Conservation (phyloP, 2,888 invertebrate genomes). For the Petrolisthes cinctipes region DNA sequence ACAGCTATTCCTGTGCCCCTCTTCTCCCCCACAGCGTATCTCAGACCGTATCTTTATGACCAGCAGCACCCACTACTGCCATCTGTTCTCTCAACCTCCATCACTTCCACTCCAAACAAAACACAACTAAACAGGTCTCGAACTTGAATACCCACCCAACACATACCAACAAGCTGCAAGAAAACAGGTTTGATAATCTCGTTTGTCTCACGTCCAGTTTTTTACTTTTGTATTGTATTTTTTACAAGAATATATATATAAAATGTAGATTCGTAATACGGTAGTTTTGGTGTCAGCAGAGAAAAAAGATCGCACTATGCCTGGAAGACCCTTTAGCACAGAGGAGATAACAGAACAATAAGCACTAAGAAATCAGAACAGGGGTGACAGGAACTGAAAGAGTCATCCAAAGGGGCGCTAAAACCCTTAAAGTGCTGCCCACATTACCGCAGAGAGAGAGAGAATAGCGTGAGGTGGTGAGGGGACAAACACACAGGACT, state of each 20-base stretch:
- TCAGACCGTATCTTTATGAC: conserved; percentile 34
- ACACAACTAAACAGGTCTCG: no score
- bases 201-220: no score
- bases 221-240: no score
- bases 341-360: neutral
- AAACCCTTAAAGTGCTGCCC: no score
- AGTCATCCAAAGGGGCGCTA: no score
- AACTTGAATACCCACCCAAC: neutral
- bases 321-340: neutral
- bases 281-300: no score
- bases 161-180: neutral
- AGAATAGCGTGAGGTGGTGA: neutral
- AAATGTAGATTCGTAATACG: no score
- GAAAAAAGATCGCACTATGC: no score
- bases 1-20: conserved; percentile 13
- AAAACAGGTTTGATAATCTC: no score
- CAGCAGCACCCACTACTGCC: conserved; percentile 3
- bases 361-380: neutral
- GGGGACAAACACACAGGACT: neutral
- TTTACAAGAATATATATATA: neutral
- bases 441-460: neutral
- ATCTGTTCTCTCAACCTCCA: neutral
- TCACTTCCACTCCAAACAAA: no score
- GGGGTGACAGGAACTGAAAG: neutral
- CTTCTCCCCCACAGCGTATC: conserved; percentile 20